These are phyloP conservation scores for Propithecus coquereli DNA, from an alignment of 2,113 vertebrate genomes.

Conservation along the genomic window DNA sequence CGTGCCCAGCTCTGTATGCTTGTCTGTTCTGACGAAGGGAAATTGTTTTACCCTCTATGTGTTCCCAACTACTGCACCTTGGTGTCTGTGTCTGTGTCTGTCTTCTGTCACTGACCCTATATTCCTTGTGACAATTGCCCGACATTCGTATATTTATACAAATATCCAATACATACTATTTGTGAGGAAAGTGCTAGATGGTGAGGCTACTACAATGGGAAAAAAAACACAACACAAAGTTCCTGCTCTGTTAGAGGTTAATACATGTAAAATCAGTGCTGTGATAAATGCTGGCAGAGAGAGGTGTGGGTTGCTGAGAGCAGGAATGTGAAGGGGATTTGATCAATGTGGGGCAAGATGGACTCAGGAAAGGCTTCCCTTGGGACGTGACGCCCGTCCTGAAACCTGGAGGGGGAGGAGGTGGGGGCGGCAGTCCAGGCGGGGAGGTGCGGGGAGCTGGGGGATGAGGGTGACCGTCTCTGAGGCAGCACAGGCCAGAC, in stretches of 20 bases:
- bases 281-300: background rate
- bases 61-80: background rate
- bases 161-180: background rate
- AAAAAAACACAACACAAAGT: background rate
- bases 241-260: background rate
- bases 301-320: background rate
- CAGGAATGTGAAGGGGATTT: background rate
- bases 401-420: background rate
- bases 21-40: background rate
- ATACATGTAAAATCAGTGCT: background rate
- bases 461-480: background rate
- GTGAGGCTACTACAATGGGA: background rate
- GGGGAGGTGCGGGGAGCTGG: background rate
- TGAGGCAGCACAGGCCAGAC: background rate
- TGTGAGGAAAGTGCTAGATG: background rate
- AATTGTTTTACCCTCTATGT: background rate
- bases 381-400: background rate
- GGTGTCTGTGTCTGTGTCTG: background rate
- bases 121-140: background rate
- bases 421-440: too few species aligned
- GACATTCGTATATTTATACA: background rate
- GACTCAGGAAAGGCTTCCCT: background rate
- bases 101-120: background rate
- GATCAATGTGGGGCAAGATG: too few species aligned
- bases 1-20: background rate